Evolutionary conservation across 2,113 vertebrate genomes (phyloP).

Genomic region (Elaphurus davidianus): DNA sequence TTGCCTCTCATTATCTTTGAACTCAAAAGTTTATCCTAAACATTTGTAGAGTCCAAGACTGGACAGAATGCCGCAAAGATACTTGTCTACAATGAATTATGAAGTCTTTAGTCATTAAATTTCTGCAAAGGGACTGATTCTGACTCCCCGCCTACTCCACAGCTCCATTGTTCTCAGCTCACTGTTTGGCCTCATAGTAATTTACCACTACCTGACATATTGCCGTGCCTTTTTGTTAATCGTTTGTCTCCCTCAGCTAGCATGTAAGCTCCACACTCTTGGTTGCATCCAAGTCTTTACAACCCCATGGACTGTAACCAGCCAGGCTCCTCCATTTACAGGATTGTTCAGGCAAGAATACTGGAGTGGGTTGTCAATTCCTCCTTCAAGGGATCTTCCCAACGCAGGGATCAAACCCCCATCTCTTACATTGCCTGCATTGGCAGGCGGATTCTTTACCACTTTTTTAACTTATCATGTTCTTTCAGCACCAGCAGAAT

Average conservation of each 20-base stretch:
- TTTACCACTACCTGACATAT: background rate
- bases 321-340: background rate
- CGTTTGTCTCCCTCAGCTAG: background rate
- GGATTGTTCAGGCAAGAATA: background rate
- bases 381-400: background rate
- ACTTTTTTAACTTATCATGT: background rate
- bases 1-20: background rate
- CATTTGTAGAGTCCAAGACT: background rate
- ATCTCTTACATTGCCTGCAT: background rate
- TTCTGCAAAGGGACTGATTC: background rate
- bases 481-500: background rate
- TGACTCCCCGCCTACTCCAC: background rate
- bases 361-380: background rate
- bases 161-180: background rate
- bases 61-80: background rate
- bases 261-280: background rate
- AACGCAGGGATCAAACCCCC: background rate
- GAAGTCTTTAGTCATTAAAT: background rate
- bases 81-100: background rate
- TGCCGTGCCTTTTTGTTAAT: background rate
- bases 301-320: background rate
- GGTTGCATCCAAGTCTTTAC: background rate
- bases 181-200: background rate
- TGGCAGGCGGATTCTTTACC: background rate
- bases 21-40: background rate